These are phyloP conservation scores for Odontomyia ornata DNA, from an alignment of 2,888 invertebrate genomes.

Conservation along the genomic window DNA sequence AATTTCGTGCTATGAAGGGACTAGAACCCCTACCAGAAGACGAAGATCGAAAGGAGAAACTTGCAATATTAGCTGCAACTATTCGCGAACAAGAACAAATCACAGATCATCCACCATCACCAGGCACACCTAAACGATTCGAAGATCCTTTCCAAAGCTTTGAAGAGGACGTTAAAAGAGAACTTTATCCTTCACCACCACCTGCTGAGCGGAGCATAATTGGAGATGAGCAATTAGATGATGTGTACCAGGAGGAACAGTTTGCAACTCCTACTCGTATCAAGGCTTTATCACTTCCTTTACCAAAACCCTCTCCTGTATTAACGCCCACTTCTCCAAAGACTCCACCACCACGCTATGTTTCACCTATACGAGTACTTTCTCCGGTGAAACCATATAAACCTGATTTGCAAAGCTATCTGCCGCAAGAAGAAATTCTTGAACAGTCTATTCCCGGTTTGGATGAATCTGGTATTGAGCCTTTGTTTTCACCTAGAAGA, in stretches of 20 bases:
- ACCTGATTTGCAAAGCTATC: neutral
- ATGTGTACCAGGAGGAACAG: slow-evolving; percentile 1
- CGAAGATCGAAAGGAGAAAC: neutral
- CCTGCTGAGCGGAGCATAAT: neutral
- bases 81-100: neutral
- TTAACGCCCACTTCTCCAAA: slow-evolving; percentile 3
- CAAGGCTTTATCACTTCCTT: neutral
- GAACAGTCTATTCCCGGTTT: slow-evolving; percentile 26
- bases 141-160: slow-evolving; percentile 31
- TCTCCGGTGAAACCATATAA: neutral
- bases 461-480: neutral
- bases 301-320: neutral
- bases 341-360: neutral
- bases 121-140: neutral
- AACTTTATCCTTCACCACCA: slow-evolving; percentile 5
- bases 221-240: neutral
- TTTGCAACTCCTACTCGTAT: neutral
- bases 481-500: neutral
- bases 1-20: neutral
- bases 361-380: neutral
- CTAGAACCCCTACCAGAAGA: neutral
- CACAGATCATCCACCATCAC: neutral
- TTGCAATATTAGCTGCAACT: neutral
- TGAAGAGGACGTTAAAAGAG: slow-evolving; percentile 31
- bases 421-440: slow-evolving; percentile 1